Conservation (phyloP, 2,888 invertebrate genomes). For the Agapostemon virescens region DNA sequence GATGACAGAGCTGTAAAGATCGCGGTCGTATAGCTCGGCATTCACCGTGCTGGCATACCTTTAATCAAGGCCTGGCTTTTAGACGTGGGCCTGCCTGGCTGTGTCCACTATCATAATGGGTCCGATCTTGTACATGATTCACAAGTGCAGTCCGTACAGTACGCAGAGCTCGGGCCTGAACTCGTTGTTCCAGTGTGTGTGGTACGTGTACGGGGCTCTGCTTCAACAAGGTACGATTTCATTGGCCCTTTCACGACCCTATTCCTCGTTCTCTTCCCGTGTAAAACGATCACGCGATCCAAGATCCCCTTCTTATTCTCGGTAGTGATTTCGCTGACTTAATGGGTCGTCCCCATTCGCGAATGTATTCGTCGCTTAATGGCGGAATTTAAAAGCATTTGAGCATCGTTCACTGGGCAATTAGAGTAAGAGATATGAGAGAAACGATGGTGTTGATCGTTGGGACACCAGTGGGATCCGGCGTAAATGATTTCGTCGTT, state of each 20-base stretch:
- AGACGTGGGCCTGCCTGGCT: conserved; percentile 92
- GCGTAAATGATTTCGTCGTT: not conserved
- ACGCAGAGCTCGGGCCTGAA: conserved; percentile 63
- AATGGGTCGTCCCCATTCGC: not conserved
- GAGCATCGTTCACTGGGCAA: not conserved
- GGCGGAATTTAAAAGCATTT: not conserved
- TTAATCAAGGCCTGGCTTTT: conserved; percentile 62
- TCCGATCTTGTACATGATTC: conserved; percentile 88
- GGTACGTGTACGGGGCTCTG: conserved; percentile 95
- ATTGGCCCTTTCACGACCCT: conserved; percentile 18
- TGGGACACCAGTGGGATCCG: not conserved
- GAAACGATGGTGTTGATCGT: not conserved
- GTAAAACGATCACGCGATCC: not conserved
- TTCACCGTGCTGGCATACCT: conserved; percentile 21
- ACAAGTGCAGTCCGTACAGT: conserved; percentile 85
- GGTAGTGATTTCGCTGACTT: not conserved
- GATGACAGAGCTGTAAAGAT: conserved; percentile 39
- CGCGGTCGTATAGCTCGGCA: conserved; percentile 28
- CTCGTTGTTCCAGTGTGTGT: conserved; percentile 86
- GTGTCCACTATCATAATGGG: conserved; percentile 89
- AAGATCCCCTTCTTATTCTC: not conserved
- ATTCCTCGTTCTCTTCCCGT: not conserved
- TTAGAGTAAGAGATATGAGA: not conserved
- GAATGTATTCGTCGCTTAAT: not conserved
- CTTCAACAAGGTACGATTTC: conserved; percentile 89